phyloP scores from a whole-genome alignment of 1,140 invertebrate genomes.

The Melanaphis sacchari region DNA sequence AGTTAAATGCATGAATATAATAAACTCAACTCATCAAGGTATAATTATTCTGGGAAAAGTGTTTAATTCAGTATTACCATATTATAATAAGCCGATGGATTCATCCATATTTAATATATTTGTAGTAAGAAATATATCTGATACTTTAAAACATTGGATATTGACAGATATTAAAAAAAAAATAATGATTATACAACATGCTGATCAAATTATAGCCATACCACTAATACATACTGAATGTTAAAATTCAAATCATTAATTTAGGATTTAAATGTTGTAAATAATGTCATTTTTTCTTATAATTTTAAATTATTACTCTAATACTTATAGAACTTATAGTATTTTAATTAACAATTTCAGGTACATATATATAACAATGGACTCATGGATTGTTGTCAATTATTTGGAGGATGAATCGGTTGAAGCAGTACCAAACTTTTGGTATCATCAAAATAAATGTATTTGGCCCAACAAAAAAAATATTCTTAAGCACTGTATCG shows the following conservation, averaged over 20 bases:
- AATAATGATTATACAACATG: neutral
- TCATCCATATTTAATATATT: constrained; percentile 7
- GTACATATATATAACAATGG: neutral
- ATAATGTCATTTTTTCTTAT: constrained; percentile 14
- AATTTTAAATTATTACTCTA: neutral
- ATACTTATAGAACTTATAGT: neutral
- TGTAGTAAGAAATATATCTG: neutral
- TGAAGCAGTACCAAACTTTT: neutral
- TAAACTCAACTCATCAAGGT: neutral
- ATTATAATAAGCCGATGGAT: neutral
- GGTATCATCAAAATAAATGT: too few species aligned
- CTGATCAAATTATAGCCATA: neutral
- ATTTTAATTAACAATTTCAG: neutral
- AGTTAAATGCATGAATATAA: constrained; percentile 16
- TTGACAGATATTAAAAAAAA: neutral
- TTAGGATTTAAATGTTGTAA: neutral
- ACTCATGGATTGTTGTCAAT: neutral
- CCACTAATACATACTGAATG: constrained; percentile 4
- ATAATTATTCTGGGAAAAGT: constrained; percentile 6
- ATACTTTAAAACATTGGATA: neutral
- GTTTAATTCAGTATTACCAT: constrained; percentile 1
- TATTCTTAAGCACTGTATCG: too few species aligned
- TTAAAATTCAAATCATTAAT: constrained; percentile 5
- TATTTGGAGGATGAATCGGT: neutral
- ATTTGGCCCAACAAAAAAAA: too few species aligned